phyloP scores from a whole-genome alignment of 1,140 invertebrate species.

The Drosophila grimshawi region DNA sequence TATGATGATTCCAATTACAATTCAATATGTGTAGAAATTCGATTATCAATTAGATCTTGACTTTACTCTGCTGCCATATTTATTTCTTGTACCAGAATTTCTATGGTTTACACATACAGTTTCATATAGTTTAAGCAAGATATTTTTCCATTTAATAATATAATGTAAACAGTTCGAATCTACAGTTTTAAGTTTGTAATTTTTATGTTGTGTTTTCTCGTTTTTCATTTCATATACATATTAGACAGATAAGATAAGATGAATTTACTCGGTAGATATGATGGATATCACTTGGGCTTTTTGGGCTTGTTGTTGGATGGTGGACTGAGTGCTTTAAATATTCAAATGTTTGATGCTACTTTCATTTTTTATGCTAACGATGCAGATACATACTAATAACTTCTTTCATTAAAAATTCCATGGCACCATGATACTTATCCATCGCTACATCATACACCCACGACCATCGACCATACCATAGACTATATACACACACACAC shows the following conservation, averaged over 20 bases:
- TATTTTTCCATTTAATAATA: too few relatives aligned
- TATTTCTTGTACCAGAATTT: too few relatives aligned
- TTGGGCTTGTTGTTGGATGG: background rate
- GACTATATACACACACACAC: slow-evolving; percentile 10
- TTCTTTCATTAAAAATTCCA: slow-evolving; percentile 81
- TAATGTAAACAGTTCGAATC: too few relatives aligned
- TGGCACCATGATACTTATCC: slow-evolving; percentile 61
- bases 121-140: too few relatives aligned
- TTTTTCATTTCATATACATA: too few relatives aligned
- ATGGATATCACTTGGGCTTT: background rate
- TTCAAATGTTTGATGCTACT: slow-evolving; percentile 47
- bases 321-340: slow-evolving; percentile 1
- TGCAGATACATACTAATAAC: slow-evolving; percentile 80
- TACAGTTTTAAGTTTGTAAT: too few relatives aligned
- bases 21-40: too few relatives aligned
- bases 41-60: too few relatives aligned
- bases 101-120: too few relatives aligned
- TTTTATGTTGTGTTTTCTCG: too few relatives aligned
- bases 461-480: slow-evolving; percentile 4
- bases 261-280: background rate
- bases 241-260: background rate
- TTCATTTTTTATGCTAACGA: slow-evolving; percentile 79
- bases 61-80: too few relatives aligned
- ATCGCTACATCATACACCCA: slow-evolving; percentile 14
- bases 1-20: too few relatives aligned